Evolutionary conservation across 2,888 invertebrate species (phyloP), one percentile per base, ranked within the genome.

Genomic region (Ophion ellenae): DNA sequence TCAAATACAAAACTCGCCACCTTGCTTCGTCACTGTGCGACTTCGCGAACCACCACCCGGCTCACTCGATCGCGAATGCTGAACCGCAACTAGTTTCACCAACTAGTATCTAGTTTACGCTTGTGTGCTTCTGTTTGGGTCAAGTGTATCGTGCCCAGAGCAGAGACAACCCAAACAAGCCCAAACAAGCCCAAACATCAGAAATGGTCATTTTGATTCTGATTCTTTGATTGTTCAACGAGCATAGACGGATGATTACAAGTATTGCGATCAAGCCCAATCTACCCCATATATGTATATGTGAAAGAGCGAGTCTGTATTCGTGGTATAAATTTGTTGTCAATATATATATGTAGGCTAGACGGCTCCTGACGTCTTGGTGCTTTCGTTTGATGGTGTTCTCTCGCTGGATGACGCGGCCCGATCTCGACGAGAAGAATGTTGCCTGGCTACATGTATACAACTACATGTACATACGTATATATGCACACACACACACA

Each of bases 331-430:
- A 57, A 83, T 70, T 71, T 64, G 64, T 40, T 40, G 77, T 71
- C 20, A n/a, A 11, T 70, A 71, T 77, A 63, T 63, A 74, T 75
- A 75, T 70, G 57, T 61, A 20, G 36, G 53, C 24, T 40, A 17
- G 1, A 57, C 40, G 73, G 61, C 36, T 24, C 45, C 28, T 73
- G 84, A 84, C 84, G 81, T 84, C 81, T 81, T 84, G 81, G 77
- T 76, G 71, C 17, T 78, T 69, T 77, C 67, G 36, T 67, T 81
- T 59, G 77, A 82, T 63, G 81, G 36, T 78, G 77, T 81, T 63
- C 47, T 79, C 61, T 85, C 61, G 57, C 53, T 36, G 45, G 14
- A 73, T 79, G 83, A 83, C 83, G 79, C 79, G 79, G 74, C 63
- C 61, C 63, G 69, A 66, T 78, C 83, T 77, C 28, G n/a, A 63